Conservation (phyloP, 2,113 vertebrate species). For the Psephotus haematonotus region DNA sequence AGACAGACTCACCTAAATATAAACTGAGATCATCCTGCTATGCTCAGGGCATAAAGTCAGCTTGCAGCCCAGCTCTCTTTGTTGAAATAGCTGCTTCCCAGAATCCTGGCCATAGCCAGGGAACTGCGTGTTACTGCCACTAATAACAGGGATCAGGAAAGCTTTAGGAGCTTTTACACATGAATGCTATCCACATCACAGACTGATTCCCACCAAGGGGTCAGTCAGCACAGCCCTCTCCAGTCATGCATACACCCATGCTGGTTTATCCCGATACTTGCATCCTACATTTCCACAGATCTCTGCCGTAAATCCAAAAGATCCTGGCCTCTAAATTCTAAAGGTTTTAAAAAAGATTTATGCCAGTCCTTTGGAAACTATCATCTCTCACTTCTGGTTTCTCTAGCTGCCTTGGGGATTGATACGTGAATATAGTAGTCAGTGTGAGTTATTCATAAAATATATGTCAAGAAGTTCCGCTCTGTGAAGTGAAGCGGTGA, state of each 20-base stretch:
- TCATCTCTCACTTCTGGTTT: not conserved
- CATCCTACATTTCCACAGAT: not conserved
- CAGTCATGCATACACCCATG: not conserved
- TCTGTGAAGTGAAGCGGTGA: rapidly evolving
- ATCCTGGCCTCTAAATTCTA: not conserved
- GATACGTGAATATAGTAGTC: not conserved
- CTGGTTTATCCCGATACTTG: not conserved
- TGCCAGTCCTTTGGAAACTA: not conserved
- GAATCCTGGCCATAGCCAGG: not conserved
- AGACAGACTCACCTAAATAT: not conserved
- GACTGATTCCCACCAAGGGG: not conserved
- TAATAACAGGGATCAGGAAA: not conserved
- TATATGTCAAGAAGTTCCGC: not conserved
- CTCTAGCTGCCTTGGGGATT: not conserved
- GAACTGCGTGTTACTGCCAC: not conserved
- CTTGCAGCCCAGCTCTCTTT: not conserved
- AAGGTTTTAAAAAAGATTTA: not conserved
- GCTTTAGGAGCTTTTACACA: not conserved
- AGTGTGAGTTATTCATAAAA: not conserved
- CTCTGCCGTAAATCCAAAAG: not conserved
- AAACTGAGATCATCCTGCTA: not conserved
- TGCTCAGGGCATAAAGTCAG: not conserved
- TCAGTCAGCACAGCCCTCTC: not conserved
- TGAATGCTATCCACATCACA: not conserved
- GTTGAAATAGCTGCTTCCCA: not conserved